Evolutionary conservation across 2,888 invertebrate genomes (phyloP).

Genomic region (Reticulitermes lucifugus): DNA sequence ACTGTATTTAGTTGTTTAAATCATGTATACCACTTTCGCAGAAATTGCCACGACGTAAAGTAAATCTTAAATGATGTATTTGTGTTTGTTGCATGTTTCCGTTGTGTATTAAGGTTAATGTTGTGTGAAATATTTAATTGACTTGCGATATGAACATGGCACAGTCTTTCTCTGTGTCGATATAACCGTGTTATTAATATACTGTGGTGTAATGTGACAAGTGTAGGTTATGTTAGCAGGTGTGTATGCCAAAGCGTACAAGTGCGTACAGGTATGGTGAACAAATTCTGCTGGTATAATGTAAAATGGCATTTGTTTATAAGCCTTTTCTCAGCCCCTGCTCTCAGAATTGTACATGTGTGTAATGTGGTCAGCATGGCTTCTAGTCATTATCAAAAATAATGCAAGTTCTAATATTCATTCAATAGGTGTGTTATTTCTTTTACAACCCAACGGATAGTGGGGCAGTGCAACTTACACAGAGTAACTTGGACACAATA

Average conservation of each 20-base stretch:
- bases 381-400: neutral
- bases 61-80: neutral
- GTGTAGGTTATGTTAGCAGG: neutral
- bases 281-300: neutral
- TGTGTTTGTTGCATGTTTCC: neutral
- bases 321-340: no score
- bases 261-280: neutral
- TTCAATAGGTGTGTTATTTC: constrained; percentile 65
- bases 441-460: constrained; percentile 84
- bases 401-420: neutral
- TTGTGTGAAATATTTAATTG: neutral
- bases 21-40: neutral
- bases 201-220: neutral
- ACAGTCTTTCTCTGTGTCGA: neutral
- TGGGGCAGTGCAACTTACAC: constrained; percentile 84
- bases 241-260: no score
- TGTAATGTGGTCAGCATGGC: neutral
- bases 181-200: neutral
- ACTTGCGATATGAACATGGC: neutral
- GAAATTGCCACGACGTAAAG: neutral
- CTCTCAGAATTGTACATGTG: no score
- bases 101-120: neutral
- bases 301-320: neutral
- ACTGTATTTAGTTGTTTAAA: neutral
- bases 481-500: constrained; percentile 85